Base-by-base conservation (phyloP, 2,113 vertebrate species). In the Chloropsis cyanopogon region DNA sequence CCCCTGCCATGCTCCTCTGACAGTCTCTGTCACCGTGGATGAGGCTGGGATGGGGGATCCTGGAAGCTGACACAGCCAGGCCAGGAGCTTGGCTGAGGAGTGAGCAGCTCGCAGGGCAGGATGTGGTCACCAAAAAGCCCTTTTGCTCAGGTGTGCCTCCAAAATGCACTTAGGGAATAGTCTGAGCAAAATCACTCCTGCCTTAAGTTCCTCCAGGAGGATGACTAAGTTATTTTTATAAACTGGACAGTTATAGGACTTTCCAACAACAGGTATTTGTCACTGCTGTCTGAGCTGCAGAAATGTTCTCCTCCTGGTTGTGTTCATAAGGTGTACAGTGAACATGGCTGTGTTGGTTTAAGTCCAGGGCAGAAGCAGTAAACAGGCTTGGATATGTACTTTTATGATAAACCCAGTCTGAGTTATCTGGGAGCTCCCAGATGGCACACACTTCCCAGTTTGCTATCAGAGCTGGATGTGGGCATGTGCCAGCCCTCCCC, bases 31-130 rank as follows among this genome's bases (percentile, higher is more conserved):
- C 57, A 46, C n/a, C 35, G 7, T 7, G 39, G n/a, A 7, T 39
- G 7, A 69, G 17, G 22, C 25, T 0, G 2, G 61, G 47, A 44
- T 5, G 0, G 23, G 15, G 6, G 6, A 22, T 64, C 24, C 41
- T 17, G 29, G 25, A 37, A 6, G 15, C 8, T 61, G 6, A 18
- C 35, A 63, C 18, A 82, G 85, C 16, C 70, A 59, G 19, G 11
- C 5, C 1, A 3, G 28, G 2, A 23, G 12, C 46, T 78, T 64
- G 33, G 12, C 8, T 61, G 56, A 60, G 59, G 17, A 18, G 37
- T 0, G 5, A 79, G 39, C 7, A 47, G 18, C 6, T 65, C 46
- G 52, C 23, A 33, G 29, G 42, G 65, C 37, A 91, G 22, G 28
- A 60, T 23, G 11, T 3, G 7, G 12, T 31, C 73, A 68, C 10